Percentiles rank a stretch among this genome's conserved stretches.
Conservation (phyloP, 1,140 invertebrate genomes). For the Drosophila dunni region DNA sequence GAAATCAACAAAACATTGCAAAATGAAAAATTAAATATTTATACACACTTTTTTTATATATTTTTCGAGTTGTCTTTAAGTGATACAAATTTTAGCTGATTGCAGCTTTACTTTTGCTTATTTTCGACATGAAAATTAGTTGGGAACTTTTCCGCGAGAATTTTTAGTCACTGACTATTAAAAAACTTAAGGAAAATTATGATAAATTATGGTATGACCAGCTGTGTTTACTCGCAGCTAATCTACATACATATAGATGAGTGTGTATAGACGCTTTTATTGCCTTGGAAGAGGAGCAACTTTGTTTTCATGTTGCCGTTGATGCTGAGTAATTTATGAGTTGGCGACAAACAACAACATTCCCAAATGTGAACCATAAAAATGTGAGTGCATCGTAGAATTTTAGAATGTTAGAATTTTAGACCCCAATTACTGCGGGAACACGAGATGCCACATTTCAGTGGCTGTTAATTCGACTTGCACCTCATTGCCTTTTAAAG, state of each 20-base stretch:
- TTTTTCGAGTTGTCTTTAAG: conserved; percentile 33
- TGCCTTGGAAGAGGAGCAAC: conserved; percentile 12
- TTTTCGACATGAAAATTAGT: conserved; percentile 14
- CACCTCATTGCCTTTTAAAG: conserved; percentile 31
- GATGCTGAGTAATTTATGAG: conserved; percentile 48
- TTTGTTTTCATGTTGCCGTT: conserved; percentile 25
- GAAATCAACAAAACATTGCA: conserved; percentile 8
- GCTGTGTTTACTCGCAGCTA: conserved; percentile 39
- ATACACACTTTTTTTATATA: conserved; percentile 1
- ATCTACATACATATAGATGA: conserved; percentile 6
- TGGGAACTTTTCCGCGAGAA: background rate
- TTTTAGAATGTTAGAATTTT: background rate
- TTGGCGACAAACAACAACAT: conserved; percentile 22
- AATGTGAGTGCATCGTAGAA: conserved; percentile 1
- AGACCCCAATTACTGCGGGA: conserved; percentile 3
- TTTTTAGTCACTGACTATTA: conserved; percentile 48
- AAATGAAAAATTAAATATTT: conserved; percentile 13
- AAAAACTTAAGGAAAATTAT: conserved; percentile 49
- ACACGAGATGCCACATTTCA: conserved; percentile 20
- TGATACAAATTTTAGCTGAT: conserved; percentile 51
- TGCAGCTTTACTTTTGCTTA: conserved; percentile 51
- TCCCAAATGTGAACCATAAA: conserved; percentile 14
- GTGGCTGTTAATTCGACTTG: conserved; percentile 5
- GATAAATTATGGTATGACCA: conserved; percentile 54
- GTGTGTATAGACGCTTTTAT: background rate